Base-by-base conservation (phyloP, 64 coral and sea anemone genomes). In the Dendronephthya gigantea region DNA sequence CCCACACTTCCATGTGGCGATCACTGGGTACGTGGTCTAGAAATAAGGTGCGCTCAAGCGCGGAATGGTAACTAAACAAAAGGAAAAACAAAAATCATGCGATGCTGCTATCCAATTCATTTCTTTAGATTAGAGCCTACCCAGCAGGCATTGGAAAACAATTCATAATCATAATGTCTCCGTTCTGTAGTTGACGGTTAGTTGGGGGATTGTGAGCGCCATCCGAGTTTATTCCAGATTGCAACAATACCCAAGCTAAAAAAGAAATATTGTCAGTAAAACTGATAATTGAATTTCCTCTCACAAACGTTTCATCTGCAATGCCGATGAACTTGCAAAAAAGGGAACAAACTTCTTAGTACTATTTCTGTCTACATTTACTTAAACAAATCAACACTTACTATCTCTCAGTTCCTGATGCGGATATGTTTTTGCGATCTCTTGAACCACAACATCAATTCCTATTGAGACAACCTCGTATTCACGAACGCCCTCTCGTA, bases 321-420 rank as follows among this genome's bases (percentile, higher is more conserved):
- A n/a, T n/a, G n/a, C n/a, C n/a, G n/a, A n/a, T n/a, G n/a, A n/a
- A n/a, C n/a, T n/a, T n/a, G n/a, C n/a, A n/a, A 45, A 45, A 45
- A 11, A 45, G 29, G 58, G 22, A 30, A 66, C 4, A 66, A 66
- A 66, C 29, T n/a, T n/a, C n/a, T n/a, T n/a, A n/a, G 23, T 23
- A 12, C 23, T 55, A 23, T 12, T 55, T 55, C 50, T 12, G 10
- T 55, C 23, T 23, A 55, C 23, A 55, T 55, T 9, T 55, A 12
- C 50, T 9, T 9, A 12, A 55, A 30, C 5, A 66, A 30, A 66
- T 3, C 58, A 66, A 66, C 58, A 66, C 94, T 89, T 97, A 93
- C 94, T 97, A 49, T 97, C 83, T 87, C 90, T 90, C 19, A 93
- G 52, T 84, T 97, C 94, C 7, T 40, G 40, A 84, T 97, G 75